Evolutionary conservation across 2,113 vertebrate species (phyloP).

Genomic region (Brienomyrus brachyistius): DNA sequence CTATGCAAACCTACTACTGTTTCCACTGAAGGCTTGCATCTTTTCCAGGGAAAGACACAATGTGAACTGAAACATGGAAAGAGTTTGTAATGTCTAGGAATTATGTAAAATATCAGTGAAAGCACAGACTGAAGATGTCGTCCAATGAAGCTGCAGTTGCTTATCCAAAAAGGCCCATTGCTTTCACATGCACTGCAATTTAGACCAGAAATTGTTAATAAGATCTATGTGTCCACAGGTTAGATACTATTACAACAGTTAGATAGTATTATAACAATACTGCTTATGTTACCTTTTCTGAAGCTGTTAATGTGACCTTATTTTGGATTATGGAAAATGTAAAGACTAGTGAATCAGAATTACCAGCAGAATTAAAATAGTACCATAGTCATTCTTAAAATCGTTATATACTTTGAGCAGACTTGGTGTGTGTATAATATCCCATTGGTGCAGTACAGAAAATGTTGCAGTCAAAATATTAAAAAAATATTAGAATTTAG

Average conservation of each 20-base stretch:
- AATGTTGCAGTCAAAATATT: slow-evolving; percentile 35
- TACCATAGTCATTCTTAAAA: neutral
- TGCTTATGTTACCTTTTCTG: neutral
- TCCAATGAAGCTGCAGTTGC: slow-evolving; percentile 14
- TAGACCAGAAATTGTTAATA: neutral
- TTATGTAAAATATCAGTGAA: slow-evolving; percentile 26
- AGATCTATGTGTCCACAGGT: neutral
- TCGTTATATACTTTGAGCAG: neutral
- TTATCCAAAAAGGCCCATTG: neutral
- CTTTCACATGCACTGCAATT: neutral
- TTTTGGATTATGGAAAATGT: neutral
- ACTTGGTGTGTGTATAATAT: neutral
- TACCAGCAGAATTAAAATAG: neutral
- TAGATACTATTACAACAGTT: neutral
- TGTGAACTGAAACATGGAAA: slow-evolving; percentile 11
- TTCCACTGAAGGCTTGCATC: neutral
- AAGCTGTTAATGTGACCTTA: neutral
- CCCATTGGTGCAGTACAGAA: slow-evolving; percentile 19
- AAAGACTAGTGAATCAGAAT: neutral
- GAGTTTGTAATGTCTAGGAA: slow-evolving; percentile 36
- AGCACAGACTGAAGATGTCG: slow-evolving; percentile 40
- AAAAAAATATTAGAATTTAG: no score
- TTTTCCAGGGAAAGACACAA: neutral
- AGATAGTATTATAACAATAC: neutral
- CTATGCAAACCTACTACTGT: neutral